phyloP scores from a whole-genome alignment of 2,888 invertebrate species.

The Scaptomyza reducta region DNA sequence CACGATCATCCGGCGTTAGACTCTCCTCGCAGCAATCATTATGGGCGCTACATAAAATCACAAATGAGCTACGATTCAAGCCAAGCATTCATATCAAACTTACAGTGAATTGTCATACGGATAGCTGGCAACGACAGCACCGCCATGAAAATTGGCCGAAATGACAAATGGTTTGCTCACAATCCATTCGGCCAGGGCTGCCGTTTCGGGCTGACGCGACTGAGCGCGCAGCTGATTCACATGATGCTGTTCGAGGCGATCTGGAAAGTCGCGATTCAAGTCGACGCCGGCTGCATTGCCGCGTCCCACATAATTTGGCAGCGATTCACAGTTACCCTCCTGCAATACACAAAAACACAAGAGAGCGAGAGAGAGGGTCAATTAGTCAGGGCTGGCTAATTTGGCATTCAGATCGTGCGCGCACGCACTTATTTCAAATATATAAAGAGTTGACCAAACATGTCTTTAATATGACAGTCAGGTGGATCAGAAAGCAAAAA shows the following conservation, averaged over 20 bases:
- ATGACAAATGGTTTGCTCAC: conserved; percentile 93
- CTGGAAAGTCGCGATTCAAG: conserved; percentile 96
- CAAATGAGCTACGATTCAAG: not conserved
- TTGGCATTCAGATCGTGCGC: conserved; percentile 35
- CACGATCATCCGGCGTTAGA: conserved; percentile 91
- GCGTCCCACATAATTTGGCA: conserved; percentile 88
- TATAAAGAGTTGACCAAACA: conserved; percentile 55
- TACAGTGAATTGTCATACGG: conserved; percentile 95
- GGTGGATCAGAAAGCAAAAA: conserved; percentile 41
- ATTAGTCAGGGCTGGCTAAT: conserved; percentile 18
- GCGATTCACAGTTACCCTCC: conserved; percentile 92
- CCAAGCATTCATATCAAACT: conserved; percentile 56
- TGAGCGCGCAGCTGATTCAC: conserved; percentile 81
- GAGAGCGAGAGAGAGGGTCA: conserved; percentile 7
- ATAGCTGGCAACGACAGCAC: conserved; percentile 98
- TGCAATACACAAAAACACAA: conserved; percentile 82
- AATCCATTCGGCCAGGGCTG: conserved; percentile 95
- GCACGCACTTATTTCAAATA: not conserved
- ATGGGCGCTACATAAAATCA: conserved; percentile 80
- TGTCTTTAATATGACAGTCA: conserved; percentile 66
- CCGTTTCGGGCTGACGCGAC: conserved; percentile 93
- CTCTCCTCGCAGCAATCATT: conserved; percentile 90
- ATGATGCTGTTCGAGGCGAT: conserved; percentile 88
- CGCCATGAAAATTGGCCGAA: conserved; percentile 98
- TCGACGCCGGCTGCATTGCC: conserved; percentile 92